These are phyloP conservation scores for Laticauda laticaudata DNA, from an alignment of 2,113 vertebrate species.

Conservation along the genomic window DNA sequence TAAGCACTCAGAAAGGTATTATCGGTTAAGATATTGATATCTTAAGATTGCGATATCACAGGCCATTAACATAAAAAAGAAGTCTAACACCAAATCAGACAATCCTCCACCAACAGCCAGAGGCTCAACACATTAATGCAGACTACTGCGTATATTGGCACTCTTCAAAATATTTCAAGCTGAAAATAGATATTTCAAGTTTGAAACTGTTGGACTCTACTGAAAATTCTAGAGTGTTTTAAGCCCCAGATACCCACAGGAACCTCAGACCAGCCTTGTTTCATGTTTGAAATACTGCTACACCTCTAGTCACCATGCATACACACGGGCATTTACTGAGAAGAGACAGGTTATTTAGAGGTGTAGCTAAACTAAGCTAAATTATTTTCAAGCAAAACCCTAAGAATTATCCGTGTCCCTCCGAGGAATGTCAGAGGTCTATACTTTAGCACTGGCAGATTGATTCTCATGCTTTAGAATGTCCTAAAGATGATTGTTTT, in stretches of 20 bases:
- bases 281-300: neutral
- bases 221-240: neutral
- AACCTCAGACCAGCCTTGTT: neutral
- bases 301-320: neutral
- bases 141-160: neutral
- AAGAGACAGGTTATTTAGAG: neutral
- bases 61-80: neutral
- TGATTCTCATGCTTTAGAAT: neutral
- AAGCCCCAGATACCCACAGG: neutral
- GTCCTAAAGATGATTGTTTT: neutral
- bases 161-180: neutral
- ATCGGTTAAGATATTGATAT: neutral
- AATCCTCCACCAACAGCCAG: no score
- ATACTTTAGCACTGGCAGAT: neutral
- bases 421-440: no score
- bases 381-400: neutral
- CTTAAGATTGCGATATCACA: neutral
- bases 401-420: neutral
- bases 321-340: neutral
- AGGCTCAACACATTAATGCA: neutral
- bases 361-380: neutral
- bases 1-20: neutral
- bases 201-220: neutral
- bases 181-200: neutral
- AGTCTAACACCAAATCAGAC: neutral